A percentile compares a stretch with the other conserved stretches of the same genome.
phyloP scores from a whole-genome alignment of 2,888 invertebrate species.

The Coenonympha glycerion region DNA sequence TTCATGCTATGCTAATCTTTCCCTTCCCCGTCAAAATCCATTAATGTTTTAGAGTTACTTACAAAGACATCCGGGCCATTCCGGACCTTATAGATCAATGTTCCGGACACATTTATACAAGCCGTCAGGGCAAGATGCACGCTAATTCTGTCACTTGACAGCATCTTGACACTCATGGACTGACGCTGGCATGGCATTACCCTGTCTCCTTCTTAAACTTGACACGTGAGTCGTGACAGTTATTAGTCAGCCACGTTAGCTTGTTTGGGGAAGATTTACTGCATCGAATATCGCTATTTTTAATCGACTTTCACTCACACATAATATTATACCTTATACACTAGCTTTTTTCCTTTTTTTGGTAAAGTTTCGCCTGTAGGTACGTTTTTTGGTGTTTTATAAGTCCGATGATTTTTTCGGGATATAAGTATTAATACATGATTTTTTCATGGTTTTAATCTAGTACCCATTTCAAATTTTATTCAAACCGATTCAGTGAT shows the following conservation, averaged over 20 bases:
- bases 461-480: too few relatives aligned
- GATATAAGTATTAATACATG: too few relatives aligned
- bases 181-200: not conserved
- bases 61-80: not conserved
- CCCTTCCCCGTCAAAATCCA: too few relatives aligned
- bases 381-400: too few relatives aligned
- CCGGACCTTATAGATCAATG: too few relatives aligned
- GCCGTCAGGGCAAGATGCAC: slow-evolving; percentile 9
- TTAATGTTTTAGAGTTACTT: too few relatives aligned
- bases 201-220: not conserved
- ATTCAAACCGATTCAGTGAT: too few relatives aligned
- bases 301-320: not conserved
- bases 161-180: slow-evolving; percentile 9
- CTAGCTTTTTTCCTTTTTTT: too few relatives aligned
- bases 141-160: slow-evolving; percentile 11
- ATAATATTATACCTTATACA: not conserved
- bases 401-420: too few relatives aligned
- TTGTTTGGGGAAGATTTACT: not conserved
- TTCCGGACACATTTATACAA: slow-evolving; percentile 10
- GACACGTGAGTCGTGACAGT: slow-evolving; percentile 2
- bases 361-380: too few relatives aligned
- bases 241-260: not conserved
- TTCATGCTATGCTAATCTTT: too few relatives aligned
- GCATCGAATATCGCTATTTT: not conserved
- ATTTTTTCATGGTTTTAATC: too few relatives aligned